Evolutionary conservation across 2,113 vertebrate genomes (phyloP).

Genomic region (Aplodontia rufa): DNA sequence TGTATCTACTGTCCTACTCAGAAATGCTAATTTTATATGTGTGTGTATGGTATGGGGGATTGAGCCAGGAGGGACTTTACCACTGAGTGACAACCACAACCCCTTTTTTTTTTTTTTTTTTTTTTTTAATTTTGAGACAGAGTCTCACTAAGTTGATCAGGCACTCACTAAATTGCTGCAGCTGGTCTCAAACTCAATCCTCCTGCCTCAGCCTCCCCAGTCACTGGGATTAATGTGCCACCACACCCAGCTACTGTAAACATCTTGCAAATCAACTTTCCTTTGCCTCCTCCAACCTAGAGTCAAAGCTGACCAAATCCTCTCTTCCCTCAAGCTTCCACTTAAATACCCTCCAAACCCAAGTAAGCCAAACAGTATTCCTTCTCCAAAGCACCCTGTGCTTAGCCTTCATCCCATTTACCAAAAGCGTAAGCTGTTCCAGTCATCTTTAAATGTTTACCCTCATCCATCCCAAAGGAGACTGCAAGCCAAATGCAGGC

Average conservation of each 20-base stretch:
- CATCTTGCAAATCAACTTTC: background rate
- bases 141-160: too few species aligned
- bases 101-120: too few species aligned
- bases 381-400: background rate
- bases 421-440: background rate
- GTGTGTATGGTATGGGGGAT: too few species aligned
- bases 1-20: too few species aligned
- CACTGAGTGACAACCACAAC: too few species aligned
- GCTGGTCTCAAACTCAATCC: too few species aligned
- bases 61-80: too few species aligned
- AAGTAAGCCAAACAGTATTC: background rate
- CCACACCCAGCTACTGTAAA: background rate
- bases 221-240: too few species aligned
- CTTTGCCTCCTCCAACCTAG: background rate
- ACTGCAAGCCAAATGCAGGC: background rate
- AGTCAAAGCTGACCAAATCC: background rate
- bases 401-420: background rate
- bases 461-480: background rate
- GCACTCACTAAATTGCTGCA: too few species aligned
- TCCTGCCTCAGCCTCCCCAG: too few species aligned
- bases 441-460: background rate
- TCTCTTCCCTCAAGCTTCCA: background rate
- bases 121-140: too few species aligned
- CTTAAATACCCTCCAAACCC: background rate
- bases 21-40: too few species aligned